phyloP scores from a whole-genome alignment of 2,797 vertebrate species.

The Podarcis lilfordi region DNA sequence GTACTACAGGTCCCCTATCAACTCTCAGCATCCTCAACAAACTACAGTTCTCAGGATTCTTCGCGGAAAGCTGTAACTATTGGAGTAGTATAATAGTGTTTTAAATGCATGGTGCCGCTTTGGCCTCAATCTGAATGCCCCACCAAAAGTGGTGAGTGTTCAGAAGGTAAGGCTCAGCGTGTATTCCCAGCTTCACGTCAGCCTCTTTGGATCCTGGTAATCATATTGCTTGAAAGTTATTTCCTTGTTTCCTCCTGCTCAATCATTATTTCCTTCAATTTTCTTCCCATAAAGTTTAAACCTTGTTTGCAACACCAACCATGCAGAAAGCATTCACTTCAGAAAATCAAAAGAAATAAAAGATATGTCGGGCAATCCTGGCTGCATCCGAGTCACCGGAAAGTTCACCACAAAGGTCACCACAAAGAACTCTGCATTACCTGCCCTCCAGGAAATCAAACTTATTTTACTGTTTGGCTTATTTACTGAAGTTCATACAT shows the following conservation, averaged over 20 bases:
- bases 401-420: not conserved
- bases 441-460: not conserved
- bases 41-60: no score
- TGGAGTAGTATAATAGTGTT: no score
- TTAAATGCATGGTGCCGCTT: no score
- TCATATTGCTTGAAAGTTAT: not conserved
- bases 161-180: not conserved
- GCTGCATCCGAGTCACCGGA: not conserved
- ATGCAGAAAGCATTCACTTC: not conserved
- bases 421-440: not conserved
- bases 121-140: not conserved
- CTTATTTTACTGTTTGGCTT: not conserved
- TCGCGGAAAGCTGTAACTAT: no score
- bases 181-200: not conserved
- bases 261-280: not conserved
- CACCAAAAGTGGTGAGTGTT: not conserved
- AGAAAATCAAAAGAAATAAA: not conserved
- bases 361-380: not conserved
- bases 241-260: not conserved
- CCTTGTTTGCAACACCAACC: not conserved
- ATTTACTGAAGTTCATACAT: fast-evolving
- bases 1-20: no score
- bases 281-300: not conserved
- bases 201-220: not conserved
- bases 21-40: no score